Base-by-base conservation (phyloP, 1,140 invertebrate species). In the Branchinecta lindahli region DNA sequence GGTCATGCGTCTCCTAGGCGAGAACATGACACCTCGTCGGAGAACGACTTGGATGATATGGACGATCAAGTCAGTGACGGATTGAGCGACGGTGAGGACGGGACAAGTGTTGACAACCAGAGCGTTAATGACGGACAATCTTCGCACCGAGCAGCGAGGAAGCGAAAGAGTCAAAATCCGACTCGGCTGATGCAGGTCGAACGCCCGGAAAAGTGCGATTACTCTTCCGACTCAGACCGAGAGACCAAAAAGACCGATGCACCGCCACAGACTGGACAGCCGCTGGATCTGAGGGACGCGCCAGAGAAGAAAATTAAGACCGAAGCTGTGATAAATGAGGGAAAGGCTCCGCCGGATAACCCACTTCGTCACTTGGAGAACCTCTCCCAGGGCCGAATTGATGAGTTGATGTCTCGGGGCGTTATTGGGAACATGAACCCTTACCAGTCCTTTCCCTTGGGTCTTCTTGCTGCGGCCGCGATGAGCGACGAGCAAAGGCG, bases 91-190 rank as follows among this genome's bases (percentile, higher is more conserved):
- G 72, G 72, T 45, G 71, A 74, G 20, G 88, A 91, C 76, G 85
- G 84, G n/a, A 79, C 83, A 74, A 82, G 82, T 75, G 79, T 81
- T 3, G 83, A 84, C 76, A 80, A 79, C 70, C 80, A 81, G 47
- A 82, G 77, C 74, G 75, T 78, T 66, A 84, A 83, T 76, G 82
- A 81, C 45, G 77, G 81, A 82, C 72, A 74, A 72, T 76, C 72
- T 69, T 74, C 5, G 69, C 73, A 0, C 61, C 72, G 8, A 80
- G 78, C 70, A 76, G 75, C 20, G 76, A 73, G 92, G 67, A 94
- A 96, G 80, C 81, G 94, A 67, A 97, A 96, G 80, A 94, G 88
- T 75, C 87, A 92, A 74, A 94, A 95, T 78, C 94, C 93, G 0
- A 93, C 89, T 0, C 83, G 91, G 44, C 70, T 74, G 65, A 81